Conservation (phyloP, 2,888 invertebrate genomes). For the Criorhina ranunculi region DNA sequence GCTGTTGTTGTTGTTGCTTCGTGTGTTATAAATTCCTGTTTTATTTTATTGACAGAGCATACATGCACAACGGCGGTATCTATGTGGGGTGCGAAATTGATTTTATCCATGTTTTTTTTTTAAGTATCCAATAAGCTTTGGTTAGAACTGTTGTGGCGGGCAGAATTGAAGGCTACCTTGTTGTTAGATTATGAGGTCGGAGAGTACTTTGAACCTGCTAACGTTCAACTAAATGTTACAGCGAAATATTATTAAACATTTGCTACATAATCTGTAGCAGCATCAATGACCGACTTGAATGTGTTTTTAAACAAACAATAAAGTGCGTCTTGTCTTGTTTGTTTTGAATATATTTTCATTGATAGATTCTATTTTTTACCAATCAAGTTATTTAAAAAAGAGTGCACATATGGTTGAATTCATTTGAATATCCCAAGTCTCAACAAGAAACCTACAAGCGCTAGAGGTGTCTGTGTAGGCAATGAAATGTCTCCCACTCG, state of each 20-base stretch:
- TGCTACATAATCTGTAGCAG: too few relatives aligned
- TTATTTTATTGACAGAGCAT: constrained; percentile 23
- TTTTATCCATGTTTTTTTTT: constrained; percentile 14
- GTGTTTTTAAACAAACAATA: neutral
- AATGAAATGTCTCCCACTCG: constrained; percentile 23
- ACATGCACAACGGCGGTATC: constrained; percentile 19
- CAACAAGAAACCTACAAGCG: neutral
- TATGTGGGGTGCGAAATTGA: constrained; percentile 54
- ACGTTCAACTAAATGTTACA: neutral
- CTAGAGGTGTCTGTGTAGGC: constrained; percentile 27
- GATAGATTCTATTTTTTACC: neutral
- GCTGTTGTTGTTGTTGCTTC: too few relatives aligned
- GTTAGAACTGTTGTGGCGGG: neutral
- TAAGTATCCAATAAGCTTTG: neutral
- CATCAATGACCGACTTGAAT: neutral
- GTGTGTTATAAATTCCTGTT: constrained; percentile 47
- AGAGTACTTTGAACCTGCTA: constrained; percentile 7
- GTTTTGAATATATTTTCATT: neutral
- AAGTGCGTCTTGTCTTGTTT: neutral
- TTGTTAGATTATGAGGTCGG: constrained; percentile 7
- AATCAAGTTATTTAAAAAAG: neutral
- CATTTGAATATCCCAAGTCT: neutral
- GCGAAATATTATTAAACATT: too few relatives aligned
- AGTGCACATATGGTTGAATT: constrained; percentile 1
- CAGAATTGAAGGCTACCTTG: neutral